Conservation (phyloP, 2,888 invertebrate species). For the Herminia tarsipennalis region DNA sequence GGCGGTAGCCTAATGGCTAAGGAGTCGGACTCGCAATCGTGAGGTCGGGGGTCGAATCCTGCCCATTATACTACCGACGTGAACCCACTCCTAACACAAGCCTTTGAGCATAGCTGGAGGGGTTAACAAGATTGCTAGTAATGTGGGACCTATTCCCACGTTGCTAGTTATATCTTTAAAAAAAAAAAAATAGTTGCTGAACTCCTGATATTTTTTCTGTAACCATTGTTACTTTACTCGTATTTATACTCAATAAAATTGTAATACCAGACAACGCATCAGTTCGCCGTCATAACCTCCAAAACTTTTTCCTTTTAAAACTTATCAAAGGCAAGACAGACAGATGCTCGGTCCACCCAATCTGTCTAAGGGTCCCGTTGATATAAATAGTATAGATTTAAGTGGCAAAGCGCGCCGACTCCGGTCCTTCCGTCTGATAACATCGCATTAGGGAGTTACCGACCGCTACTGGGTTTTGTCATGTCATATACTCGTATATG, state of each 20-base stretch:
- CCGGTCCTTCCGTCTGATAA: conserved; percentile 75
- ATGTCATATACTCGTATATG: conserved; percentile 54
- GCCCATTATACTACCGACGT: too few relatives aligned
- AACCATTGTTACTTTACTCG: too few relatives aligned
- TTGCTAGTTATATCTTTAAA: too few relatives aligned
- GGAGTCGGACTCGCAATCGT: too few relatives aligned
- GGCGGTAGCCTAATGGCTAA: too few relatives aligned
- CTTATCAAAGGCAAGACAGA: conserved; percentile 40
- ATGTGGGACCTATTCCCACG: too few relatives aligned
- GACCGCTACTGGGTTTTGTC: conserved; percentile 80
- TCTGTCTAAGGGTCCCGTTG: conserved; percentile 62
- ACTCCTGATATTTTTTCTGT: too few relatives aligned
- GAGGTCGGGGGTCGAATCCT: too few relatives aligned
- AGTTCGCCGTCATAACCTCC: background rate
- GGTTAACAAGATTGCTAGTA: too few relatives aligned
- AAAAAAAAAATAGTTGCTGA: too few relatives aligned
- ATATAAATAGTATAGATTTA: conserved; percentile 82
- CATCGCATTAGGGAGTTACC: conserved; percentile 80
- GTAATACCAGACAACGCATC: background rate
- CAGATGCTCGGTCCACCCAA: conserved; percentile 70
- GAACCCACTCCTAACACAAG: too few relatives aligned
- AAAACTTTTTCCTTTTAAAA: conserved; percentile 20
- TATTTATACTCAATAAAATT: background rate
- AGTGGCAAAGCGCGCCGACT: conserved; percentile 80
- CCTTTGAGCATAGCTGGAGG: too few relatives aligned